Evolutionary conservation across 2,113 vertebrate species (phyloP), one percentile per base, ranked within the genome.

Genomic region (Microcebus griseorufus): DNA sequence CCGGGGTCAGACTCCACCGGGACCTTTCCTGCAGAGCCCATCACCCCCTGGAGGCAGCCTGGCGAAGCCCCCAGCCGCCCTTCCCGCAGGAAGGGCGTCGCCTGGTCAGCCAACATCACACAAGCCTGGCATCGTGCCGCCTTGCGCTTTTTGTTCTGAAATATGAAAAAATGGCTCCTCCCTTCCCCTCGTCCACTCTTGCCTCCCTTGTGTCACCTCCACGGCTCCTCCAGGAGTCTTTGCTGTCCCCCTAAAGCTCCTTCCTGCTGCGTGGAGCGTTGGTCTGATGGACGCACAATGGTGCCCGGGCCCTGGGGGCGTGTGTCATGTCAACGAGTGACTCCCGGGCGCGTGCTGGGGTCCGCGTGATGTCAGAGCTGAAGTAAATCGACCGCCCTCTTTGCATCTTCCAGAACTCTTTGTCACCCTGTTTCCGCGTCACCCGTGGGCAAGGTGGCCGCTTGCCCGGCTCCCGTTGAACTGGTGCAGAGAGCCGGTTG

Each of bases 311-410:
- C 92, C 92, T 39, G 48, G 87, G 95, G 42, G 1, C 42, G 1
- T 42, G 88, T 98, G 97, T 98, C 96, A 91, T 13, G 70, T 93
- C 97, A 82, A 97, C 79, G 86, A 98, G 95, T 96, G 94, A 97
- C 98, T 94, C 92, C 96, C 96, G 96, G 97, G 96, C 98, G 79
- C 67, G 97, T n/a, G n/a, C n/a, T n/a, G n/a, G n/a, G n/a, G 96
- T 96, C 97, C 95, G 94, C 97, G 97, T 95, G 85, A 96, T 97
- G 95, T 97, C 97, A 97, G 94, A 97, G 92, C 76, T 93, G 95
- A 98, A 96, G 98, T 98, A 98, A 98, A 97, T 93, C 97, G 97
- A 98, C 42, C 86, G 92, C 98, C 98, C 97, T 93, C 96, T 97
- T 98, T 98, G 98, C 94, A 93, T 95, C 97, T 96, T 96, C 95